phyloP scores from a whole-genome alignment of 2,888 invertebrate genomes.

The Drosophila borealis region DNA sequence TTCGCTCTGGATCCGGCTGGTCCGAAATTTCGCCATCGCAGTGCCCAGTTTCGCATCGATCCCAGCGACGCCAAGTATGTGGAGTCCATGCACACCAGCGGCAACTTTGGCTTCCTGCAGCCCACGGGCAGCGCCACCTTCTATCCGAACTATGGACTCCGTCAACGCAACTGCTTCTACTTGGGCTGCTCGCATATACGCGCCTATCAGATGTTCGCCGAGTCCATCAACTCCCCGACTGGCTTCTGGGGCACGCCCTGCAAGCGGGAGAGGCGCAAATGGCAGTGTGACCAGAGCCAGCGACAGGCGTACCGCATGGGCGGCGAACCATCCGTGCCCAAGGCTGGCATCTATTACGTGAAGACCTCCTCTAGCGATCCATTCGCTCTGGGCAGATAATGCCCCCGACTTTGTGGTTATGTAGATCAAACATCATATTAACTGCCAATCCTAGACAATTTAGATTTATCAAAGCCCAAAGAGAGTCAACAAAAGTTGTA shows the following conservation, averaged over 20 bases:
- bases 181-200: conserved; percentile 82
- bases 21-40: conserved; percentile 75
- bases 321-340: conserved; percentile 78
- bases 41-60: conserved; percentile 79
- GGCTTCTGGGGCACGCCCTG: conserved; percentile 83
- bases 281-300: conserved; percentile 72
- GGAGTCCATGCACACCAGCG: conserved; percentile 84
- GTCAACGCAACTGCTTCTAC: conserved; percentile 78
- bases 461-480: conserved; percentile 8
- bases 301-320: conserved; percentile 71
- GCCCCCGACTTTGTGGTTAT: accelerated
- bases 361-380: conserved; percentile 71
- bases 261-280: conserved; percentile 50
- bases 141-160: conserved; percentile 83
- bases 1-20: conserved; percentile 84
- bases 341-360: conserved; percentile 78
- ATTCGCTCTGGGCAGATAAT: conserved; percentile 72
- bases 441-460: neutral
- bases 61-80: conserved; percentile 82
- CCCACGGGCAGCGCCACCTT: conserved; percentile 84
- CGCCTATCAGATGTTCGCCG: conserved; percentile 82
- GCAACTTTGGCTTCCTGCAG: conserved; percentile 78
- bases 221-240: conserved; percentile 74
- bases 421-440: neutral
- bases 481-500: neutral